Evolutionary conservation across 1,140 invertebrate genomes (phyloP), one percentile per base, ranked within the genome.

Genomic region (Dufourea novaeangliae): DNA sequence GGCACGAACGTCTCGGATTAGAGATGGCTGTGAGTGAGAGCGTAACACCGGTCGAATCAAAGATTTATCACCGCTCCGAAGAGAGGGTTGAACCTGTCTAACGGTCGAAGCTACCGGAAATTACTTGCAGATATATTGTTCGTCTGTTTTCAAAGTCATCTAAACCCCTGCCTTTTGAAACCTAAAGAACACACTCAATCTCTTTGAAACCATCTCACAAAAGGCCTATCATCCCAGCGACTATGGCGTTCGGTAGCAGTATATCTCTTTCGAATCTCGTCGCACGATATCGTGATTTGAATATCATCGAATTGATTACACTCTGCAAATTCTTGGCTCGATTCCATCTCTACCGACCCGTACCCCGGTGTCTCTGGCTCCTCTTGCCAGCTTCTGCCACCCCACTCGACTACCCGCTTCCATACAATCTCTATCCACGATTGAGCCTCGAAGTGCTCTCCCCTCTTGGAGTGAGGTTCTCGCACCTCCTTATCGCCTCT

Each of bases 381-480:
- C 27, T 17, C 56, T 12, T 20, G 0, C 12, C 29, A 22, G 10
- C 39, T 39, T 11, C n/a, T 44, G n/a, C 0, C 57, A 29, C 37
- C 17, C n/a, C 12, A 14, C 46, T 39, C 46, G 52, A 57, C 54
- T 39, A n/a, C n/a, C n/a, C n/a, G n/a, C 63, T 27, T 8, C 63
- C 56, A 52, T 39, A 67, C 74, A 59, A 76, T 76, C 39, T 68
- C 64, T 46, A 57, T 44, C 52, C 54, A 39, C 46, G 54, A 83
- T 77, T 82, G 73, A 81, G 69, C 67, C 50, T 44, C 67, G 6
- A 32, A 80, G 75, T 66, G 79, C 54, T 71, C 37, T 25, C 61
- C 17, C 54, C 39, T 52, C 57, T 29, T 27, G 69, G n/a, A 54
- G 20, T 3, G 17, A 59, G 66, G 56, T 78, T 66, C 74, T 64